A percentile compares a stretch with the other conserved stretches of the same genome.
Conservation (phyloP, 1,140 invertebrate species). For the Aphelenchoides fujianensis region DNA sequence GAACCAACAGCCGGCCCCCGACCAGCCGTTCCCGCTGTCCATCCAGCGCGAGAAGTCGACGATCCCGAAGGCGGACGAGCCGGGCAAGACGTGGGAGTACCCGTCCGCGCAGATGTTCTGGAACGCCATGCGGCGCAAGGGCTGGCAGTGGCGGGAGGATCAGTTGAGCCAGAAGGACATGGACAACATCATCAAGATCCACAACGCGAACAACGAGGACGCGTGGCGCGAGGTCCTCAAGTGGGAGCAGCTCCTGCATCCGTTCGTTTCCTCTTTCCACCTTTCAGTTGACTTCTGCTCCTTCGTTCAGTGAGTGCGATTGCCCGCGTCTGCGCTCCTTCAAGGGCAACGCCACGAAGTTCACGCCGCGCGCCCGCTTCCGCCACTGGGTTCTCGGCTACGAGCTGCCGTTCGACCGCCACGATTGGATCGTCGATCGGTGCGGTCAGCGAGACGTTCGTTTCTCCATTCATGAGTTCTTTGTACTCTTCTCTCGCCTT, state of each 20-base stretch:
- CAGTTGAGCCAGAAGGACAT: constrained; percentile 84
- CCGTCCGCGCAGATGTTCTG: constrained; percentile 99
- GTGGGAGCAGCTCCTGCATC: constrained; percentile 91
- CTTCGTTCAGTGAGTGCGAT: constrained; percentile 60
- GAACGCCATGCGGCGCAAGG: constrained; percentile 89
- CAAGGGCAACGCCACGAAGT: constrained; percentile 89
- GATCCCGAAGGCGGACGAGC: constrained; percentile 79
- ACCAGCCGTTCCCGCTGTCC: constrained; percentile 87
- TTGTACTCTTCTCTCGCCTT: no score
- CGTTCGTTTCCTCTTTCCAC: constrained; percentile 55
- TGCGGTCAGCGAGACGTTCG: constrained; percentile 76
- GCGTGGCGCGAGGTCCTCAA: constrained; percentile 95
- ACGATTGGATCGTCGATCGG: constrained; percentile 98
- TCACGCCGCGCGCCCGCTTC: constrained; percentile 86
- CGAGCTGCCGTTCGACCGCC: constrained; percentile 95
- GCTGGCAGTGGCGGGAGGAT: constrained; percentile 95
- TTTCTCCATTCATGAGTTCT: no score
- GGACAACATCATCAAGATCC: constrained; percentile 94
- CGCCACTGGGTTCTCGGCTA: constrained; percentile 78
- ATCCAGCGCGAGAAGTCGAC: constrained; percentile 80
- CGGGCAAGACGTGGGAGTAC: constrained; percentile 91
- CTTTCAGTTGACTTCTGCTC: neutral
- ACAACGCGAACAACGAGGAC: constrained; percentile 97
- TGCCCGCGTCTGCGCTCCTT: constrained; percentile 80
- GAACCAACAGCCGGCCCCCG: constrained; percentile 88